Base-by-base conservation (phyloP, 2,888 invertebrate species). In the Hirtodrosophila trivittata region DNA sequence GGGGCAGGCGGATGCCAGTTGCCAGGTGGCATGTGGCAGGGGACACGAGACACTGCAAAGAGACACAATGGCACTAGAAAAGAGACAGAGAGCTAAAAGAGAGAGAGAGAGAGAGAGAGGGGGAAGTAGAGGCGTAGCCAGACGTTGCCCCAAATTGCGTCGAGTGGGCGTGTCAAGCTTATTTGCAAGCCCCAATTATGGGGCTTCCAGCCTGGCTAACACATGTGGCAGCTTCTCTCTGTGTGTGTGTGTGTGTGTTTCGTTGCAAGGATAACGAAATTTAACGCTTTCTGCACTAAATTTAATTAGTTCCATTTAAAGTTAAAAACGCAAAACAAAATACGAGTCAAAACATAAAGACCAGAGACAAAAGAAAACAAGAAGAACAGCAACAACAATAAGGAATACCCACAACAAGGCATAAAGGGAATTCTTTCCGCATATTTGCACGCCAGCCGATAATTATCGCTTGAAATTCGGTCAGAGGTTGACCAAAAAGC, bases 401-500 rank as follows among this genome's bases (percentile, higher is more conserved):
- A 30, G 46, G 9, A 38, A 28, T n/a, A 28, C 28, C 28, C 28
- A 5, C 54, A 69, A 64, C 56, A 55, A 59, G 51, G 56, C 33
- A 52, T 50, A 21, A 21, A 43, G 51, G 62, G 63, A 54, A 69
- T 66, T 68, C 69, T 76, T 76, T 78, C 69, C 86, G 86, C 89
- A 88, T 88, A 88, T 89, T 89, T 88, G 88, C 88, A 88, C 88
- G 88, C 88, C 71, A 89, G 86, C 76, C 82, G 88, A 89, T 89
- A 88, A 86, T 89, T 89, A 88, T 89, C 88, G 75, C 80, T 66
- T 39, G 64, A 85, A 85, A 86, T 87, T 87, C 88, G 89, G 88
- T 89, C 88, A 88, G 88, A 88, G 88, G 89, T 88, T 88, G 88
- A 75, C 62, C 64, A 47, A 60, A 21, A 21, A 33, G n/a, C 12